phyloP scores from a whole-genome alignment of 2,113 vertebrate genomes.

The Oceanodroma tethys region DNA sequence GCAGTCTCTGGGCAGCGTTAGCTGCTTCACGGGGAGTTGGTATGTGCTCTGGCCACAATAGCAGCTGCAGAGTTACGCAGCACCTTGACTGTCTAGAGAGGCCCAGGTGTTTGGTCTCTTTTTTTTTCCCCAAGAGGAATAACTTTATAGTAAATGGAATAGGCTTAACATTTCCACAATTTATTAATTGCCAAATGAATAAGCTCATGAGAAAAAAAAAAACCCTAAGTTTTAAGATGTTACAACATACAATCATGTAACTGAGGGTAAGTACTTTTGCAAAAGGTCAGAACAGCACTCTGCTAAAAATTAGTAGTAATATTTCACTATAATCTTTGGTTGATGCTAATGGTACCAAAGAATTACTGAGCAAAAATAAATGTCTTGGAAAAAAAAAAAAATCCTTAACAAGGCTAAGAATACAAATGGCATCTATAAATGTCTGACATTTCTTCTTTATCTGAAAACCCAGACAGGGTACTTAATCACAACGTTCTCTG shows the following conservation, averaged over 20 bases:
- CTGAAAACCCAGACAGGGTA: background rate
- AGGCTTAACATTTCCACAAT: background rate
- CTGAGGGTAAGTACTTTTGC: background rate
- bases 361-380: background rate
- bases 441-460: background rate
- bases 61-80: background rate
- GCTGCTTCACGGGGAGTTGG: background rate
- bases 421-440: background rate
- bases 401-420: background rate
- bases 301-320: background rate
- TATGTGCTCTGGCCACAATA: rapidly evolving
- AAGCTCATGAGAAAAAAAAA: background rate
- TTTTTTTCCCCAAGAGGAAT: background rate
- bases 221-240: rapidly evolving
- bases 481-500: background rate
- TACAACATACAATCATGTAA: background rate
- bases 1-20: background rate
- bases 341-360: background rate
- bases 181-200: background rate
- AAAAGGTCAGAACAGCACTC: background rate
- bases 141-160: background rate
- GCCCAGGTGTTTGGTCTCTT: background rate
- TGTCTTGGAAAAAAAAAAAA: background rate
- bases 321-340: background rate
- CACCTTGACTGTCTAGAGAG: background rate